Percentiles rank a stretch among this genome's conserved stretches.
Evolutionary conservation across 2,888 invertebrate species (phyloP).

Genomic region (Lasius platythorax): DNA sequence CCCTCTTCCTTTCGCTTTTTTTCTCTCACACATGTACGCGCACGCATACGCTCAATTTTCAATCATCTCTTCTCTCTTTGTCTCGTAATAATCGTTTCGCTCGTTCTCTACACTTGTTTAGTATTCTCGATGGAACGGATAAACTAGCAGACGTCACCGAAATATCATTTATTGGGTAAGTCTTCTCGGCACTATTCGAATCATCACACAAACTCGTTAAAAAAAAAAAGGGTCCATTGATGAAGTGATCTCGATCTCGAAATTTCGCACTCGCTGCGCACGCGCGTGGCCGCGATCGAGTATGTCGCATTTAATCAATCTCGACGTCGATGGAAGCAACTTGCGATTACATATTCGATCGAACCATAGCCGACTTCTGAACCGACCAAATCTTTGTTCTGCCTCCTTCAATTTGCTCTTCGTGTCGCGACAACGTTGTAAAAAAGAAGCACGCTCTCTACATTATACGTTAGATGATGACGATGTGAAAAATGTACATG

Average conservation of each 20-base stretch:
- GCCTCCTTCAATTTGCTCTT: neutral
- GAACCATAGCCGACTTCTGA: conserved; percentile 35
- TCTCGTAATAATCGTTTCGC: conserved; percentile 19
- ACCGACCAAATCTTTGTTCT: conserved; percentile 29
- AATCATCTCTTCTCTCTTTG: neutral
- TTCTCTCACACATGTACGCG: neutral
- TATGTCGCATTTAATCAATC: conserved; percentile 59
- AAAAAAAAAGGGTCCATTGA: conserved; percentile 14
- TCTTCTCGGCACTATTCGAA: neutral
- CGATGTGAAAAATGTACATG: conserved; percentile 74
- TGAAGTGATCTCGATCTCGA: conserved; percentile 22
- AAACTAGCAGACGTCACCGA: conserved; percentile 76
- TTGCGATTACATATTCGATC: conserved; percentile 46
- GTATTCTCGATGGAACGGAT: conserved; percentile 80
- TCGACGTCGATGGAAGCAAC: conserved; percentile 64
- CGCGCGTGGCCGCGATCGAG: conserved; percentile 35
- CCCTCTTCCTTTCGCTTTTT: neutral
- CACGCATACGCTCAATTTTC: conserved; percentile 11
- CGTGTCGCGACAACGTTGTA: conserved; percentile 57
- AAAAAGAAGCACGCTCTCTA: conserved; percentile 64
- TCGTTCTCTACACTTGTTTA: conserved; percentile 66
- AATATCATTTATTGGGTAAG: conserved; percentile 33
- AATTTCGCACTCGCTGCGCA: conserved; percentile 22
- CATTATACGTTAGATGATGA: conserved; percentile 72
- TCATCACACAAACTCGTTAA: conserved; percentile 29